Base-by-base conservation (phyloP, 2,113 vertebrate genomes). In the Anarrhichthys ocellatus region DNA sequence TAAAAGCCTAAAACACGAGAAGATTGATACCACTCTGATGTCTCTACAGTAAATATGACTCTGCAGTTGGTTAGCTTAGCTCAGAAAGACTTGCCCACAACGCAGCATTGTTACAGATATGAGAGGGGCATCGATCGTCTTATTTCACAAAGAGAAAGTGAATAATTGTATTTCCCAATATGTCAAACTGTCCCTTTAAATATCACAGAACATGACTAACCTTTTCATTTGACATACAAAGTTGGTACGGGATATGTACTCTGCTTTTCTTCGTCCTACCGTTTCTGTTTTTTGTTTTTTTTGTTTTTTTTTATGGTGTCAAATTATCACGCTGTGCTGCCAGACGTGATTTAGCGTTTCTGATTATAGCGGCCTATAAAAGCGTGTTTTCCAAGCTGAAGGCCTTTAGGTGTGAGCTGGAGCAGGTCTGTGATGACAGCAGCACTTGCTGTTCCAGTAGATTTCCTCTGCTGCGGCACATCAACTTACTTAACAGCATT, bases 351-450 rank as follows among this genome's bases (percentile, higher is more conserved):
- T 79, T 80, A 50, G n/a, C 74, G 69, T 80, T 78, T 75, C 65
- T 73, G 72, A 87, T 79, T 65, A 59, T 75, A 54, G 75, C 72
- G n/a, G 69, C 44, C 81, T 56, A 70, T 75, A 65, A 86, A 81
- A 42, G 58, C 44, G 48, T 15, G 58, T 67, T 83, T 81, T 77
- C 61, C 73, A 22, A 72, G 77, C 72, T 64, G n/a, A 56, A 84
- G 34, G 72, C 68, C 40, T 81, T 80, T 63, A 32, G 62, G 38
- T 54, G 59, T 68, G 63, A 86, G 83, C 77, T 81, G 76, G 76
- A 83, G 61, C 79, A 66, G 73, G 50, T 74, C 78, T 62, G 76
- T 50, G 65, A 59, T 58, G 63, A 64, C 58, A 71, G 38, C 65
- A 75, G 61, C 71, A 74, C 64, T 65, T 38, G 68, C 52, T 75